These are phyloP conservation scores for Chaenogobius annularis DNA, from an alignment of 2,113 vertebrate genomes.

Conservation along the genomic window DNA sequence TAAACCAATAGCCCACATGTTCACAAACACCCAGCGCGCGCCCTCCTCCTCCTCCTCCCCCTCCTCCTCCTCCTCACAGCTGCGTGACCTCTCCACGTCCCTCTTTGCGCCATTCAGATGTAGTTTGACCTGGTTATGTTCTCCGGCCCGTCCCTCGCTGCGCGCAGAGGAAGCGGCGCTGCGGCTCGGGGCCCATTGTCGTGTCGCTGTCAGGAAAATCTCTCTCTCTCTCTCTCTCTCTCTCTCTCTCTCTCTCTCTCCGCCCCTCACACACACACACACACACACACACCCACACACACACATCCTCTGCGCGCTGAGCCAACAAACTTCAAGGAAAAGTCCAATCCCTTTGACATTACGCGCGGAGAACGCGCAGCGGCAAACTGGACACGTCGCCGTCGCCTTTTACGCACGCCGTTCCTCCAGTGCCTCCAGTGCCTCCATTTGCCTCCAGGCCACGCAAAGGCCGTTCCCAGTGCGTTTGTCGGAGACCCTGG, in stretches of 20 bases:
- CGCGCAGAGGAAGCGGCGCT: constrained; percentile 51
- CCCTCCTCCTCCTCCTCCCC: no score
- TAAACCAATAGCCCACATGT: constrained; percentile 5
- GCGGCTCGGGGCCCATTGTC: constrained; percentile 58
- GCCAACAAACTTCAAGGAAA: constrained; percentile 51
- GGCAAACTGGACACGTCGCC: no score
- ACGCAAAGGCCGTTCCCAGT: no score
- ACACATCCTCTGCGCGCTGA: constrained; percentile 6
- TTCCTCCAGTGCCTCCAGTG: no score
- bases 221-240: no score
- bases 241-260: constrained; percentile 13
- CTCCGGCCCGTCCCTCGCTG: constrained; percentile 8
- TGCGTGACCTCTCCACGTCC: constrained; percentile 2
- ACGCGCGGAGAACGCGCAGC: constrained; percentile 13
- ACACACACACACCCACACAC: constrained; percentile 44
- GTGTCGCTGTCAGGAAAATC: constrained; percentile 33
- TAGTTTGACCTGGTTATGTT: constrained; percentile 15
- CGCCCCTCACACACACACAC: constrained; percentile 65
- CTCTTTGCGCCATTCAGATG: neutral
- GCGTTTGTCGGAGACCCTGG: neutral
- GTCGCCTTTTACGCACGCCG: neutral
- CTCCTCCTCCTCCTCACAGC: neutral
- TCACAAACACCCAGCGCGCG: neutral
- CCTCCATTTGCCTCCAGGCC: no score
- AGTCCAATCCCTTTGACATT: neutral